Percentiles rank a stretch among this genome's conserved stretches.
Conservation (phyloP, 2,797 vertebrate genomes). For the Bradypodion ventrale region DNA sequence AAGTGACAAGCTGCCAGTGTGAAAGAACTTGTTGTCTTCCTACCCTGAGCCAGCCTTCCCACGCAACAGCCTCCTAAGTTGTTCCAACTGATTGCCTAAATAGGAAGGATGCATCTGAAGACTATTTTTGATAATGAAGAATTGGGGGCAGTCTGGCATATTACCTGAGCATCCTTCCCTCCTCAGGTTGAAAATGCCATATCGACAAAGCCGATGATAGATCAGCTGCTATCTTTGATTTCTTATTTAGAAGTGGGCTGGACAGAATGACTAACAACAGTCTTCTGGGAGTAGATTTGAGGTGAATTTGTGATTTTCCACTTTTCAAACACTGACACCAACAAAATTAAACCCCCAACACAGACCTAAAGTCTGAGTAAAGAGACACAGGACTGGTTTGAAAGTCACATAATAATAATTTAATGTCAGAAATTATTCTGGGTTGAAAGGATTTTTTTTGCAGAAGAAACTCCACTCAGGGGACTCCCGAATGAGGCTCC, state of each 20-base stretch:
- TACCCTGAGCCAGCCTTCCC: constrained; percentile 28
- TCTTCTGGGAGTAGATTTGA: not conserved
- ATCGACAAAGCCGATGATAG: not conserved
- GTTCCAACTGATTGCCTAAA: constrained; percentile 25
- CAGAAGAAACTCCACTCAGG: too few relatives aligned
- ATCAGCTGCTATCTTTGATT: not conserved
- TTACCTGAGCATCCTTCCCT: not conserved
- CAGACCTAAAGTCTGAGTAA: not conserved
- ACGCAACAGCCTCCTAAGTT: constrained; percentile 21
- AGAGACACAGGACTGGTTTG: not conserved
- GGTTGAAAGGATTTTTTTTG: too few relatives aligned
- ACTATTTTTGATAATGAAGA: not conserved
- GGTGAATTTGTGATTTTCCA: not conserved
- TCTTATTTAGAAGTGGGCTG: not conserved
- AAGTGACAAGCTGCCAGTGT: constrained; percentile 24
- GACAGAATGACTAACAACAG: not conserved
- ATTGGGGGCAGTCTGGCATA: not conserved
- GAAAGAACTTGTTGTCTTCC: constrained; percentile 35
- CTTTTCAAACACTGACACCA: not conserved
- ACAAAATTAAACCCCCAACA: not conserved
- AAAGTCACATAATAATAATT: not conserved
- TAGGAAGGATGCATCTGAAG: not conserved
- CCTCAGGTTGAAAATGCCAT: not conserved
- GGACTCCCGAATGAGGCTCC: too few relatives aligned
- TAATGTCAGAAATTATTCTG: too few relatives aligned